Base-by-base conservation (phyloP, 2,888 invertebrate genomes). In the Cephonodes hylas region DNA sequence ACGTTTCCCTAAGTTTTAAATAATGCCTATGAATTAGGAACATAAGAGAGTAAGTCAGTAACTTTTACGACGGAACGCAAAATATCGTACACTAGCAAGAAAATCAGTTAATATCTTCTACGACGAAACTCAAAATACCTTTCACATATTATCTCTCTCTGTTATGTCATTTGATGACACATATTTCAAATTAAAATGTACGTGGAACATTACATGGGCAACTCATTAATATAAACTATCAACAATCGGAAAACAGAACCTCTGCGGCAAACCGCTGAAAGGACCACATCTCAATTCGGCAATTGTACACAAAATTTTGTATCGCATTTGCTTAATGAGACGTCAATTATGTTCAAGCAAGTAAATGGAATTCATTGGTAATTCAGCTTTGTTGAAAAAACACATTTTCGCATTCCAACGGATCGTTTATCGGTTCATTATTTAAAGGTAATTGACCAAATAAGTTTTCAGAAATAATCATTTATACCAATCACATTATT, bases 381-480 rank as follows among this genome's bases (percentile, higher is more conserved):
- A 46, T 46, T 59, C 44, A 18, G 31, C 22, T 22, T 31, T 59
- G 15, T 42, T 46, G 22, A 34, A 27, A 46, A 38, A 57, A 48
- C 57, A 60, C 60, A 42, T 42, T 57, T 45, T 44, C 61, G 38
- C 65, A 58, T 31, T 34, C 60, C 58, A 61, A 20, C 44, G 59
- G 58, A 20, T 58, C 59, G 13, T 34, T 57, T 63, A 65, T 63
- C 58, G 58, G 48, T 8, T 66, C 64, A 60, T 63, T 64, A 64
- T 61, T 64, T 64, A 62, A 53, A 62, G 44, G 60, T 64, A 64
- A 64, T 62, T 61, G 62, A 45, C 60, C 62, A 62, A 59, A 63
- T 62, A 60, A 64, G 34, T 59, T 22, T 46, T 46, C 13, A 20
- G 22, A 44, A 45, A 7, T 34, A 46, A 38, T 25, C 5, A 46